Evolutionary conservation across 2,113 vertebrate genomes (phyloP).

Genomic region (Pogona vitticeps): DNA sequence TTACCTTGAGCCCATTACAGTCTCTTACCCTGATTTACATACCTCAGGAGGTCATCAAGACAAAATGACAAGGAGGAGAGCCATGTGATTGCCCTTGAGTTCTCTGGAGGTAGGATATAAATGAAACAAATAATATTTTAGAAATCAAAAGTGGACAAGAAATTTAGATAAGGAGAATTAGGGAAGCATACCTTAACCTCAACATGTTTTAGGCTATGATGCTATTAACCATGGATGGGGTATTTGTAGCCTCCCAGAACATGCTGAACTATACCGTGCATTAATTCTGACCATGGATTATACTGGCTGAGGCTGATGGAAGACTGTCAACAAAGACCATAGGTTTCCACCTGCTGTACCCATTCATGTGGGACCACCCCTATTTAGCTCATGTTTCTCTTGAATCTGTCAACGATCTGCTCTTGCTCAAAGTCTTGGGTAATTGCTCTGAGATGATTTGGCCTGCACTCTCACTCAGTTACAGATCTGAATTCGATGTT

Average conservation of each 20-base stretch:
- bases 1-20: too few species aligned
- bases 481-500: not conserved
- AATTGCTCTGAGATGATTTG: not conserved
- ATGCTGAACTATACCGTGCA: not conserved
- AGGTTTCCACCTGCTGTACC: not conserved
- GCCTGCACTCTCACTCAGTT: too few species aligned
- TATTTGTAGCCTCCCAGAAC: not conserved
- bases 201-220: not conserved
- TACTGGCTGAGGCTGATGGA: not conserved
- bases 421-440: not conserved
- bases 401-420: not conserved
- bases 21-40: too few species aligned
- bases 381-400: not conserved
- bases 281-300: not conserved
- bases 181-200: not conserved
- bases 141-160: not conserved
- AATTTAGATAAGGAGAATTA: not conserved
- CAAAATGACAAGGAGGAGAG: too few species aligned
- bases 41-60: too few species aligned
- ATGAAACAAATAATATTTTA: too few species aligned
- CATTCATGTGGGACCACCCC: not conserved
- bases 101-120: too few species aligned
- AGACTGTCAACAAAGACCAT: not conserved
- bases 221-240: too few species aligned
- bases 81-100: too few species aligned